phyloP scores from a whole-genome alignment of 2,888 invertebrate species.

The Drosophila nigritarsus region DNA sequence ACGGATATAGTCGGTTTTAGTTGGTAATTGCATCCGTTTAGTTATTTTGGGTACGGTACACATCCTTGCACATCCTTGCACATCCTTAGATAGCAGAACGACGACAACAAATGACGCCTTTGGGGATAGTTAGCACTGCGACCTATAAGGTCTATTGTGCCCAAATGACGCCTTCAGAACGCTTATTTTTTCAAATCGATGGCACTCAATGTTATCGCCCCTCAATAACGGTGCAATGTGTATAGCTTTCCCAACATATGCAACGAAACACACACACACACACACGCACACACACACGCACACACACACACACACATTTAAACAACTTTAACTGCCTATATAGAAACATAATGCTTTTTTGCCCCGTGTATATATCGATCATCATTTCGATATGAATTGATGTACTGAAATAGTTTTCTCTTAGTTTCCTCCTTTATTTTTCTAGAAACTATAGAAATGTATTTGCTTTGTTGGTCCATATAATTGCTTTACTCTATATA shows the following conservation, averaged over 20 bases:
- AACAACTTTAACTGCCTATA: conserved; percentile 48
- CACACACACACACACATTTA: conserved; percentile 13
- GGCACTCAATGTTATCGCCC: conserved; percentile 5
- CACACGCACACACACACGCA: conserved; percentile 1
- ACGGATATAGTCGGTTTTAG: conserved; percentile 10
- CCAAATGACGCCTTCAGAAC: conserved; percentile 19
- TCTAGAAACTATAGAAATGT: conserved; percentile 1
- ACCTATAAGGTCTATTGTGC: too few species aligned
- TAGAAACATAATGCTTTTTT: conserved; percentile 8
- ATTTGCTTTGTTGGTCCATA: background rate
- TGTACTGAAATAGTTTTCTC: background rate
- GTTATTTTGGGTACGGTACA: background rate
- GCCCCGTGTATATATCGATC: conserved; percentile 2
- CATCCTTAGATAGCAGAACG: conserved; percentile 13
- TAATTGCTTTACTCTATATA: background rate
- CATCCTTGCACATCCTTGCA: background rate
- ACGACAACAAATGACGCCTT: conserved; percentile 16
- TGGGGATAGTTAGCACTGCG: too few species aligned
- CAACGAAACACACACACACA: background rate
- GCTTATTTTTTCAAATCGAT: background rate
- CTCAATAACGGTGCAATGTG: conserved; percentile 8
- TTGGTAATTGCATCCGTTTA: conserved; percentile 3
- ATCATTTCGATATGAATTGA: conserved; percentile 7
- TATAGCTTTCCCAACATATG: conserved; percentile 34
- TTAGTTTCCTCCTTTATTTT: background rate